phyloP scores from a whole-genome alignment of 2,888 invertebrate genomes.

The Phlogophora meticulosa region DNA sequence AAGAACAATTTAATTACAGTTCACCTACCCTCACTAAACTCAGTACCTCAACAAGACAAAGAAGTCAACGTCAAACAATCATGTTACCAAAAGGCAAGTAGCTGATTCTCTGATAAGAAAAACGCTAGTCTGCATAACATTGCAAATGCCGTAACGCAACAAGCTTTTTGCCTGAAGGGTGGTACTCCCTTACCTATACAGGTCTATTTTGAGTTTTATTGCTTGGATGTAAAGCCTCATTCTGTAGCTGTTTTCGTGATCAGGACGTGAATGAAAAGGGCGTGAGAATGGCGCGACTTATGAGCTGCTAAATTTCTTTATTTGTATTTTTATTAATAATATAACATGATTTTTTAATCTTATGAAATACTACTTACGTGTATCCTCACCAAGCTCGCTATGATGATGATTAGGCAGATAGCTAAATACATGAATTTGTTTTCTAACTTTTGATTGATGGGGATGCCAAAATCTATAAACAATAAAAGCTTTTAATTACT shows the following conservation, averaged over 20 bases:
- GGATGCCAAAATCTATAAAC: not conserved
- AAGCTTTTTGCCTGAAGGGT: not conserved
- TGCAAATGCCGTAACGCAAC: conserved; percentile 16
- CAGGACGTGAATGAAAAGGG: not conserved
- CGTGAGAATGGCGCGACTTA: not conserved
- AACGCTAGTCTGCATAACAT: not conserved
- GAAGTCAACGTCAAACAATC: no score
- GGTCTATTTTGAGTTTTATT: conserved; percentile 5
- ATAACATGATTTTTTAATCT: no score
- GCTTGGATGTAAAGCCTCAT: not conserved
- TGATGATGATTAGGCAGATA: conserved; percentile 77
- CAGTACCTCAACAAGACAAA: no score
- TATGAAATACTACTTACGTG: conserved; percentile 86
- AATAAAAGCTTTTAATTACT: conserved; percentile 2
- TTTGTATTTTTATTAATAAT: no score
- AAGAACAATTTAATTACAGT: no score
- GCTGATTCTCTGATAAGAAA: no score
- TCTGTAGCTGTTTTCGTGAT: not conserved
- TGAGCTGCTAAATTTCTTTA: no score
- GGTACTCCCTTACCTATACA: not conserved
- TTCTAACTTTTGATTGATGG: not conserved
- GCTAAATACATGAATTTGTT: conserved; percentile 45
- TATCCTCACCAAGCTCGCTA: conserved; percentile 85
- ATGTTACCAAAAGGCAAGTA: no score
- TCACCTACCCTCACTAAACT: no score